These are phyloP conservation scores for Ectemnius continuus DNA, from an alignment of 2,888 invertebrate species.

Conservation along the genomic window DNA sequence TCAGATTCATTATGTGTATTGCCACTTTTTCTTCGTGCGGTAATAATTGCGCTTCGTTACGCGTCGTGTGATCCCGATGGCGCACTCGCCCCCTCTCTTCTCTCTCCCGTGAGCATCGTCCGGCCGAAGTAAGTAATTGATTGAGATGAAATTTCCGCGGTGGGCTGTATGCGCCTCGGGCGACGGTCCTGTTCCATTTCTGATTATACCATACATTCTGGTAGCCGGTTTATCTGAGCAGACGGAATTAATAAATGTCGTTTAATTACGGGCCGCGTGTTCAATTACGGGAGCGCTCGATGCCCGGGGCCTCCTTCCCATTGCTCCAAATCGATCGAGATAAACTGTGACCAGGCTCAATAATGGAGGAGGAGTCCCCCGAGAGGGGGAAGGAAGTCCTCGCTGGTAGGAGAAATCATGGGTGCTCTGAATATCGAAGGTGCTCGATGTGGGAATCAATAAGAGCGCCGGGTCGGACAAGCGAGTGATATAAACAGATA, in stretches of 20 bases:
- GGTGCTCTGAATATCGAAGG: background rate
- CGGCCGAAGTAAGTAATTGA: background rate
- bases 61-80: background rate
- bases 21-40: background rate
- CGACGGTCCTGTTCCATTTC: background rate
- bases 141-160: background rate
- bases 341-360: no score
- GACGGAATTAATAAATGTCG: slow-evolving; percentile 5
- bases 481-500: slow-evolving; percentile 7
- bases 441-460: background rate
- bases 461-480: background rate
- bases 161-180: background rate
- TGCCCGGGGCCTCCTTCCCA: background rate
- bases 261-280: slow-evolving; percentile 1
- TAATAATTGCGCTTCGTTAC: slow-evolving; percentile 2
- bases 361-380: no score
- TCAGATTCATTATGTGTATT: slow-evolving; percentile 7
- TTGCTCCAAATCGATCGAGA: background rate
- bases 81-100: no score
- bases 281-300: background rate
- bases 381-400: no score
- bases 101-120: background rate
- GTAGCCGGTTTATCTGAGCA: background rate
- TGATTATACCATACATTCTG: background rate
- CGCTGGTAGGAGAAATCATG: no score